These are phyloP conservation scores for Oithona nana DNA, from an alignment of 2,888 invertebrate genomes.

Conservation along the genomic window DNA sequence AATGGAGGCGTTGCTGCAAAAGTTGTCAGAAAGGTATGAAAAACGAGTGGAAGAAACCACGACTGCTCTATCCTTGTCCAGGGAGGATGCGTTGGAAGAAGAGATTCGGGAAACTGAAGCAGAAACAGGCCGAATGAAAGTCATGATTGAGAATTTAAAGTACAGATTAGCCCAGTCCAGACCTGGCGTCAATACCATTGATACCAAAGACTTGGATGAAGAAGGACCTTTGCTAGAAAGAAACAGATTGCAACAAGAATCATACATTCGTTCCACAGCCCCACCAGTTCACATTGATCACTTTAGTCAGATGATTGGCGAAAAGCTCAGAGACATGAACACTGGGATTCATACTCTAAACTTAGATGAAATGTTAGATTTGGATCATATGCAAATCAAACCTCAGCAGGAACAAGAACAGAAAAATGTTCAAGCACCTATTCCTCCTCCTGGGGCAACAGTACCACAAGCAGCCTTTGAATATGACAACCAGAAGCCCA, in stretches of 20 bases:
- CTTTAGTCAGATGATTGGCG: background rate
- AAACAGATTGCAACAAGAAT: background rate
- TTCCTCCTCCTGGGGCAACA: background rate
- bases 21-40: slow-evolving; percentile 1
- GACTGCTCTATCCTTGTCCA: too few species aligned
- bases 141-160: slow-evolving; percentile 11
- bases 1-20: background rate
- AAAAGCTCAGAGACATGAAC: background rate
- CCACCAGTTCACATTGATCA: background rate
- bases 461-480: too few species aligned
- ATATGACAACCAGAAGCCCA: background rate
- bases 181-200: background rate
- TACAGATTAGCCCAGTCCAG: background rate
- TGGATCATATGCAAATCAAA: background rate
- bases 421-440: background rate
- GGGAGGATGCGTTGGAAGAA: background rate
- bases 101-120: background rate
- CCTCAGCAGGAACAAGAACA: background rate
- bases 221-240: background rate
- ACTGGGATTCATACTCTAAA: slow-evolving; percentile 4
- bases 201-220: background rate
- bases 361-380: slow-evolving; percentile 11
- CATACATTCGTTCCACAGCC: background rate
- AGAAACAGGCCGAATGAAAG: slow-evolving; percentile 1
- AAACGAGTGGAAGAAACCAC: background rate